phyloP scores from a whole-genome alignment of 2,113 vertebrate genomes.

The Acrocephalus arundinaceus region DNA sequence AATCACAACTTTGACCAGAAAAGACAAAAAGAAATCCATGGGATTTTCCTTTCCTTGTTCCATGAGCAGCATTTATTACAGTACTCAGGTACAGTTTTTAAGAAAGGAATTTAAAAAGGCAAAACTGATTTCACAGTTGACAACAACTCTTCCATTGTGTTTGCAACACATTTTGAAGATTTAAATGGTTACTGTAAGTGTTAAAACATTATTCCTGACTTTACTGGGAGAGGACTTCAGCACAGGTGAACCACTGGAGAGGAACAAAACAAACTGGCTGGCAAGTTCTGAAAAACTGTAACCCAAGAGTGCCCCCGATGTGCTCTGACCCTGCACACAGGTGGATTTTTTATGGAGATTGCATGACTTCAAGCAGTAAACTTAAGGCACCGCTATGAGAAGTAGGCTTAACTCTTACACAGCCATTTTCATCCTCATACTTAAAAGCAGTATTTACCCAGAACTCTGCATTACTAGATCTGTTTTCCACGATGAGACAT shows the following conservation, averaged over 20 bases:
- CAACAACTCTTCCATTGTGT: neutral
- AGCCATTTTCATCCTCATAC: neutral
- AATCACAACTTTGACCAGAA: neutral
- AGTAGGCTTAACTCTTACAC: neutral
- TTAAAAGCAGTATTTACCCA: neutral
- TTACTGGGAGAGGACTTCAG: neutral
- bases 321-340: neutral
- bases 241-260: neutral
- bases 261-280: neutral
- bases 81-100: neutral
- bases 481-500: neutral
- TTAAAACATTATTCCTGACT: conserved; percentile 6
- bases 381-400: neutral
- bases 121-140: neutral
- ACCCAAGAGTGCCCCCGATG: accelerated
- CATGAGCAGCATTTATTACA: neutral
- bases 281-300: neutral
- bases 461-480: neutral
- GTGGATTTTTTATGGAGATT: neutral
- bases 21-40: neutral
- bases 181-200: neutral
- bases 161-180: neutral
- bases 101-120: neutral
- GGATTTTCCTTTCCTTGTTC: neutral
- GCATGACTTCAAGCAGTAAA: neutral